Base-by-base conservation (phyloP, 2,888 invertebrate species). In the Campaea margaritaria region DNA sequence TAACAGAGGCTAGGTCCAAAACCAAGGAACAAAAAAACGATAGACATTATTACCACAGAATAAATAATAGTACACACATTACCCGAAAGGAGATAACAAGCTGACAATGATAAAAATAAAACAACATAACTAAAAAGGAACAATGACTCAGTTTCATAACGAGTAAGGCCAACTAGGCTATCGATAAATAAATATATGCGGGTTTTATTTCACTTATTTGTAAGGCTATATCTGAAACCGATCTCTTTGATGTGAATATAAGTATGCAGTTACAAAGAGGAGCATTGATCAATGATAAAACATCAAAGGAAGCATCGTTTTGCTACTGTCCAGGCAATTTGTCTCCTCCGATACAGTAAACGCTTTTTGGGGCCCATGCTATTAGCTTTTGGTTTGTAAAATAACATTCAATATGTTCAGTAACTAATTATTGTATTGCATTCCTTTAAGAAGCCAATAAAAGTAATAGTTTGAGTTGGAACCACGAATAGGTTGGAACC, bases 281-380 rank as follows among this genome's bases (percentile, higher is more conserved):
- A 34, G 14, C 41, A 36, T 55, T 50, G 69, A 72, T 75, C 70
- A 68, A 64, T 52, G 51, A 65, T 54, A 56, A 47, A 68, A 75
- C 72, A 73, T 79, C 79, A 78, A 79, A 75, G 70, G 67, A 61
- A 44, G 47, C 63, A 44, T 45, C 63, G 56, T 54, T 57, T 44
- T 46, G 64, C 60, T 54, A 58, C 62, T 65, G 65, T 67, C 69
- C 69, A 70, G 71, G 70, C 68, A 58, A 68, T 74, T 67, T 72
- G 68, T 70, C 68, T 50, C 58, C 47, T 7, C 39, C 28, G 38
- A 3, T 54, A 52, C 56, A 39, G 43, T 58, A 46, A 56, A 45
- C 53, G 21, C 14, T 53, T 47, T 15, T 28, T 41, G 50, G 38
- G 43, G 58, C 41, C 43, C 44, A 69, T 63, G 58, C 46, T 46